Conservation (phyloP, 2,113 vertebrate genomes). For the Ellobius talpinus region DNA sequence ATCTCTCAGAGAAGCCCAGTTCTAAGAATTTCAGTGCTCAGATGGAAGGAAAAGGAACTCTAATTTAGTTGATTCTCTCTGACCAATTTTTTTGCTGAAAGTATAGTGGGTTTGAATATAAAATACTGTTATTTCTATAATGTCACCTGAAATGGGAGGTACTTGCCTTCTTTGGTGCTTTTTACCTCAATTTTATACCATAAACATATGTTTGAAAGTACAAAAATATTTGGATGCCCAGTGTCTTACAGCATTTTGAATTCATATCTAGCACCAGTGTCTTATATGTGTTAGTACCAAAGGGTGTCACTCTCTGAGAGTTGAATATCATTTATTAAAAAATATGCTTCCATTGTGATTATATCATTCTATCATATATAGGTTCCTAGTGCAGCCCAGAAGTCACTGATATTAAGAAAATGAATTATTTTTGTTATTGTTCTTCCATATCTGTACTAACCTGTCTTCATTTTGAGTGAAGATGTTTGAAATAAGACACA, state of each 20-base stretch:
- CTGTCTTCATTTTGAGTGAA: not conserved
- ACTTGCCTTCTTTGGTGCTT: not conserved
- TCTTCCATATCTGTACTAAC: not conserved
- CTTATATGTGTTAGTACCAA: not conserved
- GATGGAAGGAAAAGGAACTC: not conserved
- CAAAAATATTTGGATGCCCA: not conserved
- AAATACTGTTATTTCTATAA: slow-evolving; percentile 15
- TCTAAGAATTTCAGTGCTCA: not conserved
- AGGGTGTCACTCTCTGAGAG: not conserved
- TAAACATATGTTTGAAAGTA: not conserved
- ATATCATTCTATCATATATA: not conserved
- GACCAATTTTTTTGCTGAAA: not conserved
- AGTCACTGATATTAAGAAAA: not conserved
- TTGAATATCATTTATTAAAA: not conserved
- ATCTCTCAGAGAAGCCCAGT: not conserved
- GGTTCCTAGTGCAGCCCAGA: not conserved
- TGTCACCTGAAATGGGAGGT: not conserved
- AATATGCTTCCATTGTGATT: not conserved
- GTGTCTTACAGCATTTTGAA: not conserved
- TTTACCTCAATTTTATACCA: not conserved
- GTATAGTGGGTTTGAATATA: not conserved
- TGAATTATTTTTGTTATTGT: not conserved
- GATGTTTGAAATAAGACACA: not conserved
- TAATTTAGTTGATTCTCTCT: not conserved
- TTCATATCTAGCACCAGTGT: not conserved